Conservation (phyloP, 2,797 vertebrate species). For the Clarias laeviceps region DNA sequence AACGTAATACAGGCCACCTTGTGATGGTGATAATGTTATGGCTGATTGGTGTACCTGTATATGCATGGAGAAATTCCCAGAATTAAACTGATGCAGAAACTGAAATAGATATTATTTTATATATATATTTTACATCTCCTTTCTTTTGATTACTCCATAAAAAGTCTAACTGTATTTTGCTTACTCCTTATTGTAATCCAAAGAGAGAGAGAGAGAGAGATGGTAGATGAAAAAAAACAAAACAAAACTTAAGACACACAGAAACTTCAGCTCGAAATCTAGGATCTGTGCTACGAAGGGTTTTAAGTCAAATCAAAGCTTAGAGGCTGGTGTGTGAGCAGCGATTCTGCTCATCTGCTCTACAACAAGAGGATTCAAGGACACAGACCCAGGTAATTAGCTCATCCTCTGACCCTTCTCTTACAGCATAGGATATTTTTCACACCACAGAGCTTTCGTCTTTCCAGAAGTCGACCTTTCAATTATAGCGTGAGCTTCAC, state of each 20-base stretch:
- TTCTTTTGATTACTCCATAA: neutral
- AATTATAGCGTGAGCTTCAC: conserved; percentile 44
- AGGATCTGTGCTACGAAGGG: neutral
- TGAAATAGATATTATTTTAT: neutral
- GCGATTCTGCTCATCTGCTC: conserved; percentile 26
- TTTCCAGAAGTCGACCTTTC: conserved; percentile 47
- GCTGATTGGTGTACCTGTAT: too few relatives aligned
- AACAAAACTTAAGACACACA: neutral
- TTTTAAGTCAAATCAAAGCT: conserved; percentile 30
- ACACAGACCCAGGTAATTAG: conserved; percentile 49
- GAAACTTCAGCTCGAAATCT: neutral
- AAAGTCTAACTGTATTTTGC: neutral
- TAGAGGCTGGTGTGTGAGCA: conserved; percentile 6
- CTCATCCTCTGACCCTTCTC: conserved; percentile 44
- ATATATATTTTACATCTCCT: neutral
- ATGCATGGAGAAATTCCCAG: neutral
- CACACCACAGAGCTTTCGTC: conserved; percentile 42
- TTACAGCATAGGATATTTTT: conserved; percentile 47
- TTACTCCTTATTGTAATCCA: neutral
- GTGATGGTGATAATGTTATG: too few relatives aligned
- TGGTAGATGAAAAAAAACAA: neutral
- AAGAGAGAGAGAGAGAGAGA: neutral
- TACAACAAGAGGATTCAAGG: conserved; percentile 43
- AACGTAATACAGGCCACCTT: too few relatives aligned
- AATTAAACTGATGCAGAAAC: neutral